Evolutionary conservation across 1,140 invertebrate species (phyloP).

Genomic region (Zaprionus tsacasi): DNA sequence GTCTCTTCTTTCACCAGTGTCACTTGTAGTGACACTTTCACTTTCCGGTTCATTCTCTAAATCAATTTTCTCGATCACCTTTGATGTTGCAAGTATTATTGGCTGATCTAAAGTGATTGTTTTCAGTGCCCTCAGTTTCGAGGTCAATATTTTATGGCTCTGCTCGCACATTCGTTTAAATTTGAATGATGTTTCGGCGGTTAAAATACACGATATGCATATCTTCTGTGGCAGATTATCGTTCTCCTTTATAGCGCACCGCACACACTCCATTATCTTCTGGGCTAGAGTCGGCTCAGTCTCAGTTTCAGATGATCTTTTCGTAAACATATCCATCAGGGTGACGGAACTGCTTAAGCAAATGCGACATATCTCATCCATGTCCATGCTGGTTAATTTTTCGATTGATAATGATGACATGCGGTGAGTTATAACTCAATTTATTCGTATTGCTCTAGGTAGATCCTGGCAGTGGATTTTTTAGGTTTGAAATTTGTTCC

Average conservation of each 20-base stretch:
- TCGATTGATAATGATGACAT: not conserved
- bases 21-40: too few relatives aligned
- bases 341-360: conserved; percentile 3
- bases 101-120: not conserved
- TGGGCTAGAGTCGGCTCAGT: not conserved
- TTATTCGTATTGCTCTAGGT: not conserved
- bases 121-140: not conserved
- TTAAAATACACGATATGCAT: conserved; percentile 10
- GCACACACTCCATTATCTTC: conserved; percentile 1
- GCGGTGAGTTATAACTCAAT: not conserved
- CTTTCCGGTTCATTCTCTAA: too few relatives aligned
- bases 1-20: too few relatives aligned
- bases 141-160: not conserved
- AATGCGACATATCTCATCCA: not conserved
- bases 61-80: too few relatives aligned
- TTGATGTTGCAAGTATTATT: not conserved
- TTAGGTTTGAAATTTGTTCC: not conserved
- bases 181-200: not conserved
- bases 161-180: not conserved
- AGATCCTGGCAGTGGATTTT: not conserved
- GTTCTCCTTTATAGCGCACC: not conserved
- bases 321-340: conserved; percentile 8
- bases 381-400: not conserved
- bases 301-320: not conserved
- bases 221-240: not conserved